phyloP scores from a whole-genome alignment of 2,113 vertebrate species.

The Brienomyrus brachyistius region DNA sequence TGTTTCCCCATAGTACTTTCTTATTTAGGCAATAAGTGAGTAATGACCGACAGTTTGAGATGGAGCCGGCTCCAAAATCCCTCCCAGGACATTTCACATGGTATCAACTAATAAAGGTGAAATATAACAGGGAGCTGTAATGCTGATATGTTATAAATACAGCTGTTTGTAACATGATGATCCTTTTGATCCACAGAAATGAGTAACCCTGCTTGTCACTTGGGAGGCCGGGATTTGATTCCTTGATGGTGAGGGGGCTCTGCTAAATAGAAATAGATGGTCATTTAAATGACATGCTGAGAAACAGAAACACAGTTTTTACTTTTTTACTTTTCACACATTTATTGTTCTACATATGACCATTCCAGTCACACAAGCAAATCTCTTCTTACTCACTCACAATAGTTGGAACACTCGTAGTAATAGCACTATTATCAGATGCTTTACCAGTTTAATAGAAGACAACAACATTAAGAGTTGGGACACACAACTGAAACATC shows the following conservation, averaged over 20 bases:
- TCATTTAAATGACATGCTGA: background rate
- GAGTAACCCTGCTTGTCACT: background rate
- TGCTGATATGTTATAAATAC: no score
- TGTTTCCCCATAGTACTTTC: background rate
- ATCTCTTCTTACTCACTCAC: background rate
- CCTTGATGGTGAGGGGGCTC: background rate
- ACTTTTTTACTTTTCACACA: background rate
- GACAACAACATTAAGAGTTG: background rate
- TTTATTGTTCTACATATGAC: background rate
- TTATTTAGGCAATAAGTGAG: background rate
- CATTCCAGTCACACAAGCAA: background rate
- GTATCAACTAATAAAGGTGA: background rate
- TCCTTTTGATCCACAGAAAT: no score
- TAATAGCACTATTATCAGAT: background rate
- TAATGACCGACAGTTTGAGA: background rate
- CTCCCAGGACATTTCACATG: background rate
- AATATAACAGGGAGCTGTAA: background rate
- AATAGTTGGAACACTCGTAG: background rate
- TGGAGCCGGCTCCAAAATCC: background rate
- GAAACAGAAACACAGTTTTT: background rate
- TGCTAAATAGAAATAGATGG: background rate
- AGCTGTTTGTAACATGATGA: no score
- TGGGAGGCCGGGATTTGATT: background rate
- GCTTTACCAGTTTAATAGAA: background rate
- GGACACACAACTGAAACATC: background rate